These are phyloP conservation scores for Chelon labrosus DNA, from an alignment of 2,797 vertebrate species.

Conservation along the genomic window DNA sequence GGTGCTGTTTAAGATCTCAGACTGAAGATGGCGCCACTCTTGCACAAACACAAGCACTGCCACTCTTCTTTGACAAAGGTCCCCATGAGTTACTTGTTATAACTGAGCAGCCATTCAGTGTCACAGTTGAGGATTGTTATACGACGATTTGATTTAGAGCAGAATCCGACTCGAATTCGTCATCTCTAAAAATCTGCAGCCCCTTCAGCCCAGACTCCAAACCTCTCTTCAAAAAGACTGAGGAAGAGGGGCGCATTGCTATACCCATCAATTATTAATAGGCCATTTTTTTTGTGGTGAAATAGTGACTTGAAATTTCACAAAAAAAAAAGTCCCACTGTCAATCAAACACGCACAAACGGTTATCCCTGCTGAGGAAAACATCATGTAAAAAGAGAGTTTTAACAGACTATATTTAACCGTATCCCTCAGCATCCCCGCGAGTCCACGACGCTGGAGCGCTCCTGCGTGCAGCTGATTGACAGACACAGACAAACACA, in stretches of 20 bases:
- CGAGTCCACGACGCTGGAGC: background rate
- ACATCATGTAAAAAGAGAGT: conserved; percentile 45
- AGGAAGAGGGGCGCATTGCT: conserved; percentile 4
- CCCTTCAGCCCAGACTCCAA: background rate
- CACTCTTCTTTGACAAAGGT: background rate
- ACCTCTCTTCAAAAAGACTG: conserved; percentile 24
- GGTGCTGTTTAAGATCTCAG: background rate
- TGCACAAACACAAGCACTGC: conserved; percentile 16
- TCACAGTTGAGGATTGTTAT: too few species aligned
- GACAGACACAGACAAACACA: conserved; percentile 38
- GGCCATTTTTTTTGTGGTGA: conserved; percentile 45
- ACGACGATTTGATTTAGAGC: too few species aligned
- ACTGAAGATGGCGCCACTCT: conserved; percentile 55
- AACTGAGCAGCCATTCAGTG: too few species aligned
- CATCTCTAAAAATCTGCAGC: too few species aligned
- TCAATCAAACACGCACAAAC: conserved; percentile 49
- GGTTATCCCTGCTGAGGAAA: conserved; percentile 27
- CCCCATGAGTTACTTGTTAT: too few species aligned
- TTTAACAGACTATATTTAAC: conserved; percentile 45
- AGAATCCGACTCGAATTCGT: too few species aligned
- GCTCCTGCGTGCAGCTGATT: conserved; percentile 22
- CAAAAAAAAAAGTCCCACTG: conserved; percentile 19
- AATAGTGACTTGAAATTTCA: conserved; percentile 42
- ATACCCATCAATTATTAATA: background rate
- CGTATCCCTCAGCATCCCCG: conserved; percentile 22